Evolutionary conservation across 2,888 invertebrate species (phyloP), one percentile per base, ranked within the genome.

Genomic region (Morinoia aosen): DNA sequence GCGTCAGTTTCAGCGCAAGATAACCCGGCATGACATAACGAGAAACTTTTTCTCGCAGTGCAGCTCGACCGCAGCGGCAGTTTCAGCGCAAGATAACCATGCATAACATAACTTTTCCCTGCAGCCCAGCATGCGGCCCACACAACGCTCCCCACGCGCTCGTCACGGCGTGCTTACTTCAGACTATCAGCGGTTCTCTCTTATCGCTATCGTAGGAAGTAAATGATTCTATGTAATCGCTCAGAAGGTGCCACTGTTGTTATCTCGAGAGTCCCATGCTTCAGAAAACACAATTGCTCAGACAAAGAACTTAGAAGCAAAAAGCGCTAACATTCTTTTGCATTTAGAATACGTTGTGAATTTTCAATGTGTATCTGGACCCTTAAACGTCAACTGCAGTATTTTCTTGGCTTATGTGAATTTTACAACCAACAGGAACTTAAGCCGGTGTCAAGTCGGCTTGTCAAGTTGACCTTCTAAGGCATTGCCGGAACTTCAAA

Each of bases 141-240:
- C 25, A 76, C 76, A 25, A 33, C 76, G 25, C 25, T 10, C 76
- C 16, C 76, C 76, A 76, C 76, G 76, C 25, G 76, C 8, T 76
- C 76, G 33, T 16, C 76, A 76, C 76, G 76, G 33, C 76, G 33
- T 61, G 16, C 19, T 12, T 16, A 61, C 61, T 61, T 61, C 61
- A 61, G 8, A 19, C 61, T 76, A 76, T 76, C 76, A 76, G 33
- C 25, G 19, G 76, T 10, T 33, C 3, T 8, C 76, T 76, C 76
- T 76, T 76, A 76, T 76, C 76, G 76, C 76, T 76, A 76, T 76
- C 76, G 76, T 16, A 76, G 76, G 76, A 76, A 76, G 76, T 76
- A 33, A 76, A 76, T 76, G 76, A 76, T 33, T 76, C 3, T 2
- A 48, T 48, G 19, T 16, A 33, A 76, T 33, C 76, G 76, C 76